These are phyloP conservation scores for Arctopsyche grandis DNA, from an alignment of 1,140 invertebrate genomes.

Conservation along the genomic window DNA sequence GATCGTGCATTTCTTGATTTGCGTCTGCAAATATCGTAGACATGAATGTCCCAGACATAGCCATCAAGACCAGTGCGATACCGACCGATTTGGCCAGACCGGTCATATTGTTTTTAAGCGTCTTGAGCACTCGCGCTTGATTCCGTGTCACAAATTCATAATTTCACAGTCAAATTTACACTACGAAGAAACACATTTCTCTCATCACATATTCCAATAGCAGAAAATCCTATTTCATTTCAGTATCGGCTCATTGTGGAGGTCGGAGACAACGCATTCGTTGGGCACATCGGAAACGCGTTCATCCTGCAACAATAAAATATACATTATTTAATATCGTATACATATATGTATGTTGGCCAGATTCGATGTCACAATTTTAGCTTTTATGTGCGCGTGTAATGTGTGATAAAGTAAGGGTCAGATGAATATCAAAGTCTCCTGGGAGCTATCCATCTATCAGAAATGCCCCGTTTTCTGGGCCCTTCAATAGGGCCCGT, in stretches of 20 bases:
- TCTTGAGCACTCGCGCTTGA: not conserved
- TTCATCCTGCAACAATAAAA: slow-evolving; percentile 5
- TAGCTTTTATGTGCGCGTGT: not conserved
- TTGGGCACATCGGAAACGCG: not conserved
- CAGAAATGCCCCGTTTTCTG: slow-evolving; percentile 32
- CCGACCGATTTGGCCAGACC: slow-evolving; percentile 35
- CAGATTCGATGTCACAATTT: too few relatives aligned
- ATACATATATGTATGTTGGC: too few relatives aligned
- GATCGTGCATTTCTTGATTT: slow-evolving; percentile 40
- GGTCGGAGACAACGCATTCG: not conserved
- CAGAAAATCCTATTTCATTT: not conserved
- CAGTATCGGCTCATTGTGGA: not conserved
- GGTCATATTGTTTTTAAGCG: slow-evolving; percentile 43
- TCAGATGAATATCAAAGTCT: slow-evolving; percentile 37
- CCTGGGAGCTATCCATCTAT: slow-evolving; percentile 40
- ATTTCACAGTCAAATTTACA: not conserved
- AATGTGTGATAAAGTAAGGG: slow-evolving; percentile 32
- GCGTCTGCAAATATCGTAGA: not conserved
- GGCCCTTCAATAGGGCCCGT: slow-evolving; percentile 30
- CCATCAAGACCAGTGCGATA: slow-evolving; percentile 43
- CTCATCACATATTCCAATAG: not conserved
- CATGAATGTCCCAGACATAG: slow-evolving; percentile 34
- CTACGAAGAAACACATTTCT: not conserved
- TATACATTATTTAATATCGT: too few relatives aligned
- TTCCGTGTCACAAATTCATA: slow-evolving; percentile 36